Percentiles rank a stretch among this genome's conserved stretches.
Evolutionary conservation across 1,140 invertebrate genomes (phyloP).

Genomic region (Bombus balteatus): DNA sequence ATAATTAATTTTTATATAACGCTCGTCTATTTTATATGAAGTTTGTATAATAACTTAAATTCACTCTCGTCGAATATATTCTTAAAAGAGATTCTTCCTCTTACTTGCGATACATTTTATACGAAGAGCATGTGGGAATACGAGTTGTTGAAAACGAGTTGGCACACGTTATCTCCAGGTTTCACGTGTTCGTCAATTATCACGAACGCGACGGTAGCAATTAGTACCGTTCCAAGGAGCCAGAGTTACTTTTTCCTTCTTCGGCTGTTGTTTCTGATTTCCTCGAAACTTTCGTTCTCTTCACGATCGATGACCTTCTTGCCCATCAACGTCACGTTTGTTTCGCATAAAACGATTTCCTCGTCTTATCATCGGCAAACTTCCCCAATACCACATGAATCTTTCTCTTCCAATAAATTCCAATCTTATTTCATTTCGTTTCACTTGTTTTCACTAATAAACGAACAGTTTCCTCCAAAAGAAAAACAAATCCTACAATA

Average conservation of each 20-base stretch:
- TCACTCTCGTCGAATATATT: background rate
- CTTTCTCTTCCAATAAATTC: background rate
- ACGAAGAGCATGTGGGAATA: background rate
- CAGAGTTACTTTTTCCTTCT: slow-evolving; percentile 41
- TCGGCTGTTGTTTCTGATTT: background rate
- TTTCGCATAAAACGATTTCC: background rate
- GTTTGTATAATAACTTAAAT: too few relatives aligned
- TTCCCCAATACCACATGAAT: fast-evolving
- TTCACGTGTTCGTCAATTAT: slow-evolving; percentile 25
- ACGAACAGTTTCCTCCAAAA: background rate
- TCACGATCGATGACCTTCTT: slow-evolving; percentile 16
- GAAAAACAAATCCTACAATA: background rate
- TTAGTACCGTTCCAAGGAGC: slow-evolving; percentile 13
- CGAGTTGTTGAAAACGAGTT: background rate
- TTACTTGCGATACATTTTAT: background rate
- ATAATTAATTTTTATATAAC: background rate
- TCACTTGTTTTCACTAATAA: background rate
- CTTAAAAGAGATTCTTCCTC: background rate
- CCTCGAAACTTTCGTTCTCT: slow-evolving; percentile 59
- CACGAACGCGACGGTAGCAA: background rate
- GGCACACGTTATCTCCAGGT: background rate
- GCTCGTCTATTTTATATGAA: background rate
- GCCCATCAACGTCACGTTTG: background rate
- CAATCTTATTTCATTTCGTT: background rate
- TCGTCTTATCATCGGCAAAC: background rate